Evolutionary conservation across 1,140 invertebrate species (phyloP), one percentile per base, ranked within the genome.

Genomic region (Zaprionus vittiger): DNA sequence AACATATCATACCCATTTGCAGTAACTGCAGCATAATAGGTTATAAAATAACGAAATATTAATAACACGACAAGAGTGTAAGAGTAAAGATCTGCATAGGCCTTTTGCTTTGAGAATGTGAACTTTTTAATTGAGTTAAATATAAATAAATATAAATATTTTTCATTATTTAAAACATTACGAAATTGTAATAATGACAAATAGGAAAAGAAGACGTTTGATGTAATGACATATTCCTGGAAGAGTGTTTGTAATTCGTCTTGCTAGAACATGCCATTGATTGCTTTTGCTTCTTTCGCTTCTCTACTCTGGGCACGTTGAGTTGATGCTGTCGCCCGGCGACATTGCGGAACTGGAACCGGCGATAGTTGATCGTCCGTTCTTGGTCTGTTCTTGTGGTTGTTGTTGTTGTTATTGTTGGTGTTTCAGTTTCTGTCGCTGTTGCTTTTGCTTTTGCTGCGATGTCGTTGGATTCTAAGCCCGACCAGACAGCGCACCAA

Each of bases 321-420:
- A 80, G 74, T 73, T 80, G 68, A 80, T 89, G 84, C 81, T 89
- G 84, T 89, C 84, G 84, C 81, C 75, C 63, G 85, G 85, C 84
- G 84, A 84, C 85, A 89, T 90, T 89, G 85, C 85, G 84, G 85
- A 89, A 89, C 84, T 90, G 81, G 73, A 87, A 82, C 83, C 83
- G 70, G 86, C 79, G 77, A 87, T 85, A 83, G 76, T 81, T 75
- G 77, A 83, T 80, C 72, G 80, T 87, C 65, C 70, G 70, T 66
- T 68, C 75, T 34, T 54, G 14, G 17, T 34, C 11, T 69, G 47
- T 52, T 52, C 20, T 14, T 52, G 47, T 52, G 34, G 73, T 61
- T 60, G 31, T 61, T 60, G 31, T 61, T 60, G 59, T 54, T 47
- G 59, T 56, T 63, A 34, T 54, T 59, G 47, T 55, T 14, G 12